A percentile compares a stretch with the other conserved stretches of the same genome.
Evolutionary conservation across 2,888 invertebrate genomes (phyloP).

Genomic region (Scelioninae gen. 1): DNA sequence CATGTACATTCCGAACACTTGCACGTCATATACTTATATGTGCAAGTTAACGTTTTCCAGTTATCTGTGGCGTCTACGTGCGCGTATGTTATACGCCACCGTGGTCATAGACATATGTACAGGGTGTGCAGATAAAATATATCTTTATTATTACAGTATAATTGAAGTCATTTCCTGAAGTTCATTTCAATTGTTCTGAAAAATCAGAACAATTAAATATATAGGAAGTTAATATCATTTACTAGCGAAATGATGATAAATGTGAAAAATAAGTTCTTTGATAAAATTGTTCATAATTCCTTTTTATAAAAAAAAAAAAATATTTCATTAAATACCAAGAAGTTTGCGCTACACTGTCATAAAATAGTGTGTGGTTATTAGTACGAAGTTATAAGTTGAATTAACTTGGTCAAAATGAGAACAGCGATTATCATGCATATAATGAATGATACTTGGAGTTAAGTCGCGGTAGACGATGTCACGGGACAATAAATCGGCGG

Average conservation of each 20-base stretch:
- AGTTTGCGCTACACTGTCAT: constrained; percentile 3
- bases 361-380: constrained; percentile 22
- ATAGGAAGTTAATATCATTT: too few species aligned
- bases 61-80: constrained; percentile 32
- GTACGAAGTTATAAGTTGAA: constrained; percentile 25
- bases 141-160: constrained; percentile 48
- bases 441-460: constrained; percentile 47
- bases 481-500: constrained; percentile 56
- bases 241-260: too few species aligned
- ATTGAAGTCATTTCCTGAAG: constrained; percentile 29
- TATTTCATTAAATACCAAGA: too few species aligned
- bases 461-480: constrained; percentile 55
- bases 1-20: constrained; percentile 61
- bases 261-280: too few species aligned
- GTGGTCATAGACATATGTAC: constrained; percentile 13
- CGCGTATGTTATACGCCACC: constrained; percentile 21
- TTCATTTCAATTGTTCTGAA: too few species aligned
- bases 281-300: too few species aligned
- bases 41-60: constrained; percentile 53
- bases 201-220: too few species aligned
- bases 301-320: too few species aligned
- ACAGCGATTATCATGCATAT: constrained; percentile 27
- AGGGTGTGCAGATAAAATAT: constrained; percentile 24
- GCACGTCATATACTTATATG: constrained; percentile 53
- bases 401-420: constrained; percentile 47